Percentiles rank a stretch among this genome's conserved stretches.
These are phyloP conservation scores for Lipophrys pholis DNA, from an alignment of 2,113 vertebrate genomes.

Conservation along the genomic window DNA sequence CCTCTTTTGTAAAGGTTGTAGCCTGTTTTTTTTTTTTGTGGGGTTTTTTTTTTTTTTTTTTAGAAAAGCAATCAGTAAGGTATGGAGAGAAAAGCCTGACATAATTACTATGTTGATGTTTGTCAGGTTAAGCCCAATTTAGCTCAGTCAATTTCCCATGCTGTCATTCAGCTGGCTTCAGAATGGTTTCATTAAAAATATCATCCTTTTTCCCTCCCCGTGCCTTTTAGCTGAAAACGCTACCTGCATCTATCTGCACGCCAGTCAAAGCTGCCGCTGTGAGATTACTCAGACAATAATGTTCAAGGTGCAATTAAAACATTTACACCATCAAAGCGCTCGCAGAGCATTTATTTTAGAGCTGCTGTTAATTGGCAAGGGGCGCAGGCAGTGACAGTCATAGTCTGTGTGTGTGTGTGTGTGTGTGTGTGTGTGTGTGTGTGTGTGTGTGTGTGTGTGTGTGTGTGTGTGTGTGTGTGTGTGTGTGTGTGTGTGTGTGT, in stretches of 20 bases:
- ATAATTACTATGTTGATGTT: slow-evolving; percentile 54
- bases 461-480: not conserved
- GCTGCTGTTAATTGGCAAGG: slow-evolving; percentile 32
- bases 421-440: not conserved
- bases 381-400: slow-evolving; percentile 5
- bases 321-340: slow-evolving; percentile 22
- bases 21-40: too few relatives aligned
- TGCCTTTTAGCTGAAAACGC: slow-evolving; percentile 5
- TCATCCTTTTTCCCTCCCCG: not conserved
- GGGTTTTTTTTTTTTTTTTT: slow-evolving; percentile 5
- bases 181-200: slow-evolving; percentile 41
- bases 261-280: slow-evolving; percentile 14
- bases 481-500: not conserved
- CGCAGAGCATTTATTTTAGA: slow-evolving; percentile 24
- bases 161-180: slow-evolving; percentile 41
- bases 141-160: slow-evolving; percentile 47
- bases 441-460: slow-evolving; percentile 6
- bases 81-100: slow-evolving; percentile 32
- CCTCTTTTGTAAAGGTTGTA: not conserved
- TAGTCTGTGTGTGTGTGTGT: not conserved
- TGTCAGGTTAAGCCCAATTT: slow-evolving; percentile 51
- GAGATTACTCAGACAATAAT: slow-evolving; percentile 6
- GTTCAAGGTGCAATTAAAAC: slow-evolving; percentile 34
- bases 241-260: not conserved
- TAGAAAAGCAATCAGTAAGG: slow-evolving; percentile 26